These are phyloP conservation scores for Cotesia glomerata DNA, from an alignment of 1,140 invertebrate species.

Conservation along the genomic window DNA sequence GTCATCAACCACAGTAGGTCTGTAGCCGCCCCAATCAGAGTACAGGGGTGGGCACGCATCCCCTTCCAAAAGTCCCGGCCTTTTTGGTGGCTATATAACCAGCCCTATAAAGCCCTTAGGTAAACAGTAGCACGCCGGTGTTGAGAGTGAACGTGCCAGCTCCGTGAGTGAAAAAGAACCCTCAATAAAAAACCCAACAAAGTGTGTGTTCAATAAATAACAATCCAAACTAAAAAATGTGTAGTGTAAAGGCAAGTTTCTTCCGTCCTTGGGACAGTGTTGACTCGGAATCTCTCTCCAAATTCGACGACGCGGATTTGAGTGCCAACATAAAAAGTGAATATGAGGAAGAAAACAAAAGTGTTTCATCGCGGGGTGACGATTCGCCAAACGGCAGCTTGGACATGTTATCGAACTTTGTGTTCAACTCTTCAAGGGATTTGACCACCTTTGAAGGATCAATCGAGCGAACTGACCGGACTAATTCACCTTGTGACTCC, in stretches of 20 bases:
- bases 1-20: background rate
- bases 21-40: conserved; percentile 14
- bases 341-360: background rate
- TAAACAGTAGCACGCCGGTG: background rate
- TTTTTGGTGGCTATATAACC: conserved; percentile 14
- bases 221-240: background rate
- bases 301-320: too few species aligned
- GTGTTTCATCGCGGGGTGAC: background rate
- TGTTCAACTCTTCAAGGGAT: conserved; percentile 4
- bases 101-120: background rate
- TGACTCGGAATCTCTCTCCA: background rate
- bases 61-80: conserved; percentile 9
- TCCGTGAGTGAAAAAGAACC: background rate
- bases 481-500: background rate
- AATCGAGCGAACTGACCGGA: background rate
- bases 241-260: conserved; percentile 19
- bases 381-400: conserved; percentile 15
- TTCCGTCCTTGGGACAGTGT: conserved; percentile 47
- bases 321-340: background rate
- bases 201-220: background rate
- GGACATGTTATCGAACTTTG: conserved; percentile 24
- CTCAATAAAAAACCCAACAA: too few species aligned
- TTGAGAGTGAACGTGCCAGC: background rate
- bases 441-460: background rate
- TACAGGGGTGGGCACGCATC: background rate